phyloP scores from a whole-genome alignment of 2,113 vertebrate species.

The Sinocyclocheilus grahami region DNA sequence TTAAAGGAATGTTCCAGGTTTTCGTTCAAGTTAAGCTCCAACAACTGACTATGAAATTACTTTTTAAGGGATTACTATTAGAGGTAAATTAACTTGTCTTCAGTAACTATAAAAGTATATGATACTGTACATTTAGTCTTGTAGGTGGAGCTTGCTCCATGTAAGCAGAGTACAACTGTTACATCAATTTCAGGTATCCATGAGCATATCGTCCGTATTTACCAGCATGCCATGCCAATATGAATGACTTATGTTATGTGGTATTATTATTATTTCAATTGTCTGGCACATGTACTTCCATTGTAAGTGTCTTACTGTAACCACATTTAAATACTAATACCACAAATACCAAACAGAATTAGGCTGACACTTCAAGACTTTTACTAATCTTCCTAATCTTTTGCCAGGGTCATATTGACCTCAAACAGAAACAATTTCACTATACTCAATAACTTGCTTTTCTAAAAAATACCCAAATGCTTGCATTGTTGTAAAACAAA shows the following conservation, averaged over 20 bases:
- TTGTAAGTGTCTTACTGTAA: neutral
- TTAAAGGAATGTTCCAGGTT: constrained; percentile 3
- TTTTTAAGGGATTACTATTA: neutral
- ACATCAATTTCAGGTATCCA: neutral
- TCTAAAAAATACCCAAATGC: neutral
- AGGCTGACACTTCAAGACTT: neutral
- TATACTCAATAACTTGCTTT: neutral
- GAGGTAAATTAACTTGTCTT: neutral
- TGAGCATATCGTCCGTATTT: neutral
- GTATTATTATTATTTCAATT: neutral
- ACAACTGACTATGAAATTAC: neutral
- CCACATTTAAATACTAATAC: neutral
- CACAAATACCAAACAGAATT: neutral
- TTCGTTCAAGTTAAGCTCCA: neutral
- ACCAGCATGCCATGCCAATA: too few species aligned
- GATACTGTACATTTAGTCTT: neutral
- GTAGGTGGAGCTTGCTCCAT: neutral
- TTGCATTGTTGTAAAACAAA: neutral
- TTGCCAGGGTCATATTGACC: neutral
- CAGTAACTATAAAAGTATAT: neutral
- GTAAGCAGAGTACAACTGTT: neutral
- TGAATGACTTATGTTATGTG: neutral
- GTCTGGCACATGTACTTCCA: neutral
- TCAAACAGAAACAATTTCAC: neutral
- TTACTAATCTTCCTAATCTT: neutral